Percentiles rank a stretch among this genome's conserved stretches.
Evolutionary conservation across 2,113 vertebrate species (phyloP).

Genomic region (Heliornis fulica): DNA sequence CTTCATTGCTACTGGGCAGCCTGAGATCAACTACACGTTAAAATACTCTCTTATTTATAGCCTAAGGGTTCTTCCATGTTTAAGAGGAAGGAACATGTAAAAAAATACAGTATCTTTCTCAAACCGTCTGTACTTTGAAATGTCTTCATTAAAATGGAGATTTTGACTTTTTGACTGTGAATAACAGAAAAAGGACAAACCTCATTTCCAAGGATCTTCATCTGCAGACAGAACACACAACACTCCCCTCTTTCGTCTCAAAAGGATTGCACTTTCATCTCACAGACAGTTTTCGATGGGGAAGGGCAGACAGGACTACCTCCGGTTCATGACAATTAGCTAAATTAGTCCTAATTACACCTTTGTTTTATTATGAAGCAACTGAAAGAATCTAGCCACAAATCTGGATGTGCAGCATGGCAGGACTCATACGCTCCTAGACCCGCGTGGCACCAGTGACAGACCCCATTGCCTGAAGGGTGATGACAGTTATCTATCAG

Average conservation of each 20-base stretch:
- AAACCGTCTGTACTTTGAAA: slow-evolving; percentile 42
- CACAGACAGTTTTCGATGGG: neutral
- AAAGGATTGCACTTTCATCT: fast-evolving
- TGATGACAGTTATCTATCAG: fast-evolving
- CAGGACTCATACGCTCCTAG: neutral
- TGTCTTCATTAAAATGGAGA: slow-evolving; percentile 60
- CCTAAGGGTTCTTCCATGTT: slow-evolving; percentile 5
- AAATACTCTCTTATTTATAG: slow-evolving; percentile 54
- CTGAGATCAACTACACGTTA: neutral
- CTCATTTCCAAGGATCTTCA: slow-evolving; percentile 12
- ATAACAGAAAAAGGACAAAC: slow-evolving; percentile 52
- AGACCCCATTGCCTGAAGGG: neutral
- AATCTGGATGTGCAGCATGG: neutral
- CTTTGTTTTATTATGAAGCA: neutral
- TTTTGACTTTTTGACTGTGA: slow-evolving; percentile 58
- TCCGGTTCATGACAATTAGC: neutral
- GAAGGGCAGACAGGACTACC: neutral
- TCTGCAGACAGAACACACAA: neutral
- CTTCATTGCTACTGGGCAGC: neutral
- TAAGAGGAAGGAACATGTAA: slow-evolving; percentile 14
- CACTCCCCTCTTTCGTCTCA: neutral
- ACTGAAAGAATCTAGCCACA: neutral
- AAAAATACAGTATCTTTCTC: slow-evolving; percentile 15
- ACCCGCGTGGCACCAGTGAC: fast-evolving
- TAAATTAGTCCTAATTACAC: neutral